Percentiles rank a stretch among this genome's conserved stretches.
Conservation (phyloP, 2,888 invertebrate species). For the Sinopyrophorus schimmeli region DNA sequence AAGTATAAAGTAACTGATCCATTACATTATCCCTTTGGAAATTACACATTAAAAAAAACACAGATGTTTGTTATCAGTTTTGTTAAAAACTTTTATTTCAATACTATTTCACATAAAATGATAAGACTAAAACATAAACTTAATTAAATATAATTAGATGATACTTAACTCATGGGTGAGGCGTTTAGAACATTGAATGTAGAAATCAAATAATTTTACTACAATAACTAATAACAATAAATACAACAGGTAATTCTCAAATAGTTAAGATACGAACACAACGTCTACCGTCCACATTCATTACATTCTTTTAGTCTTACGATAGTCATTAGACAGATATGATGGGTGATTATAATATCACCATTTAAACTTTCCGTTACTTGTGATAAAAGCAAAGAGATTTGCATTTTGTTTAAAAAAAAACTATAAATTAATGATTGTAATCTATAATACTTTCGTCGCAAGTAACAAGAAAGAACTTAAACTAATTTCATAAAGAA, state of each 20-base stretch:
- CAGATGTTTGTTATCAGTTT: too few relatives aligned
- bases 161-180: constrained; percentile 13
- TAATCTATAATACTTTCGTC: constrained; percentile 22
- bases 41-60: too few relatives aligned
- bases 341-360: constrained; percentile 37
- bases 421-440: constrained; percentile 18
- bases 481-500: constrained; percentile 15
- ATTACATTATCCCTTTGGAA: too few relatives aligned
- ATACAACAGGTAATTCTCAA: constrained; percentile 36
- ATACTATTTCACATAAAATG: constrained; percentile 20
- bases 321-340: constrained; percentile 30
- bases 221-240: constrained; percentile 37
- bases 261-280: constrained; percentile 36
- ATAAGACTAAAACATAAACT: constrained; percentile 10
- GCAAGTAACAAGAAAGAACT: constrained; percentile 35
- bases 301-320: constrained; percentile 28
- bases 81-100: constrained; percentile 21
- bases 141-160: constrained; percentile 19
- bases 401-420: background rate
- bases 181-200: constrained; percentile 20
- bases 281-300: constrained; percentile 30
- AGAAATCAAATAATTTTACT: constrained; percentile 17
- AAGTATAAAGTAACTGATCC: too few relatives aligned
- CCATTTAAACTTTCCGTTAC: constrained; percentile 35
- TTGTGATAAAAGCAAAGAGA: constrained; percentile 29